Conservation (phyloP, 2,797 vertebrate genomes). For the Chlorospingus semifuscus region DNA sequence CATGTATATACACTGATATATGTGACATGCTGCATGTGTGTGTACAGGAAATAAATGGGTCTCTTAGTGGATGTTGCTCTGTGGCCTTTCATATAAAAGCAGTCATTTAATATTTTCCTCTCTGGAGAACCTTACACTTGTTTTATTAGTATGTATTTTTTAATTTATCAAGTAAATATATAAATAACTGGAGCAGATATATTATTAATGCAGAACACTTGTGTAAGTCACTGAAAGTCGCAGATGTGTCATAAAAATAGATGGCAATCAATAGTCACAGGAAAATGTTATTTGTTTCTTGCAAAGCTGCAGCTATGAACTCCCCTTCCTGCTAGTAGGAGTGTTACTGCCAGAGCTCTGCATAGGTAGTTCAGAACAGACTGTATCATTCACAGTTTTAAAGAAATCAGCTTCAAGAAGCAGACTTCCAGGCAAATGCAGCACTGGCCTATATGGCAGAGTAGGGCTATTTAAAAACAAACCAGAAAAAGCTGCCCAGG, state of each 20-base stretch:
- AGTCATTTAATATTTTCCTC: constrained; percentile 1
- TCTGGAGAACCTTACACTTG: background rate
- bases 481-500: background rate
- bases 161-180: constrained; percentile 43
- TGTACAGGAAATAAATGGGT: background rate
- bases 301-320: constrained; percentile 28
- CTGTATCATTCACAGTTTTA: background rate
- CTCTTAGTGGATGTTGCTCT: background rate
- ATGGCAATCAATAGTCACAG: constrained; percentile 53
- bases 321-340: background rate
- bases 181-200: background rate
- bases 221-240: constrained; percentile 26
- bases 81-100: background rate
- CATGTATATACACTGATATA: background rate
- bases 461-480: constrained; percentile 9
- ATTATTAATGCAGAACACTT: constrained; percentile 20
- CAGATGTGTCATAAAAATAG: constrained; percentile 36
- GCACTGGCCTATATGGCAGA: background rate
- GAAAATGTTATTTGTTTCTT: constrained; percentile 35
- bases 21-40: background rate
- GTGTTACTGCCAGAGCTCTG: background rate
- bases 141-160: constrained; percentile 24
- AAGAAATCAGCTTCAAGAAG: constrained; percentile 6
- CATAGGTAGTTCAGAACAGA: background rate
- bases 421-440: background rate